phyloP scores from a whole-genome alignment of 37 sponge, comb jelly and placozoan species.

The Halichondria panicea region DNA sequence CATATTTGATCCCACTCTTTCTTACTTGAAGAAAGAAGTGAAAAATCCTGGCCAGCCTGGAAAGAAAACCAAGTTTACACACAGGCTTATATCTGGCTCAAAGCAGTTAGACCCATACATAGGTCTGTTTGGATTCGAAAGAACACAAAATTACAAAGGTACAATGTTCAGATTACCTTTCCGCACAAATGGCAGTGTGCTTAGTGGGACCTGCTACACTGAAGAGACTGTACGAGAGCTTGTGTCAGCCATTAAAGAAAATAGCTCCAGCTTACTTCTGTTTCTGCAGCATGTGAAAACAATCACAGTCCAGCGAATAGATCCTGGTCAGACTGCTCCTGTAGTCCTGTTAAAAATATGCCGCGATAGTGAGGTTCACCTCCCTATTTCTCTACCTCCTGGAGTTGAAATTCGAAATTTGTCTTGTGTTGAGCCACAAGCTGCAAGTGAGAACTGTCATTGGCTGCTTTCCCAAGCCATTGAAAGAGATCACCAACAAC shows the following conservation, averaged over 20 bases:
- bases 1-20: conserved; percentile 73
- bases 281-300: conserved; percentile 56
- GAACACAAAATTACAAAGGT: conserved; percentile 25
- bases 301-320: conserved; percentile 35
- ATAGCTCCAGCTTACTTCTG: conserved; percentile 39
- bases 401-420: too few relatives aligned
- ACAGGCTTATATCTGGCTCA: conserved; percentile 13
- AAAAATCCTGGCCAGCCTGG: conserved; percentile 50
- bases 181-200: conserved; percentile 55
- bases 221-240: conserved; percentile 15
- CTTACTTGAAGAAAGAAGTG: conserved; percentile 28
- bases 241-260: conserved; percentile 1
- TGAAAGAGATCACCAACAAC: too few relatives aligned
- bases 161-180: conserved; percentile 84
- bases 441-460: too few relatives aligned
- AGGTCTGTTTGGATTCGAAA: conserved; percentile 48
- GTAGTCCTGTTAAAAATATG: too few relatives aligned
- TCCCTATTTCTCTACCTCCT: too few relatives aligned
- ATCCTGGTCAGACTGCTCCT: background rate
- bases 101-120: conserved; percentile 57
- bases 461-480: too few relatives aligned
- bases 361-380: too few relatives aligned
- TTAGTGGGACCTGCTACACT: conserved; percentile 26
- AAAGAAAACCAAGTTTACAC: conserved; percentile 24
- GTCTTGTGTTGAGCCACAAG: too few relatives aligned